Evolutionary conservation across 2,888 invertebrate species (phyloP).

Genomic region (Eilema griseolum): DNA sequence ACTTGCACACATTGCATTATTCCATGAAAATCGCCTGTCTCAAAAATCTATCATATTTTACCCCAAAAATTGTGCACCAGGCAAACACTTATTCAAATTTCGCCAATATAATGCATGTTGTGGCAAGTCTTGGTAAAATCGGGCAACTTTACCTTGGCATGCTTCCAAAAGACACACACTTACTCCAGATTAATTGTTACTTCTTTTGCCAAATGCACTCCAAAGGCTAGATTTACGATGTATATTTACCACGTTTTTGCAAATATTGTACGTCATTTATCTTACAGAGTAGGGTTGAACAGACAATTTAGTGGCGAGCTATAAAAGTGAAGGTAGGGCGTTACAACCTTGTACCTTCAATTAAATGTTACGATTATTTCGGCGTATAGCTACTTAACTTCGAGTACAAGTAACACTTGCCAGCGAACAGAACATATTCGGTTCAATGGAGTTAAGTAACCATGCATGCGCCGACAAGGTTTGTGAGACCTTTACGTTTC

Average conservation of each 20-base stretch:
- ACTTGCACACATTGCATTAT: constrained; percentile 9
- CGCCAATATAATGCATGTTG: constrained; percentile 53
- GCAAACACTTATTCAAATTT: constrained; percentile 51
- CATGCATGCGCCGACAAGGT: not conserved
- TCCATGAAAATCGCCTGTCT: constrained; percentile 35
- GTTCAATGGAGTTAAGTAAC: constrained; percentile 1
- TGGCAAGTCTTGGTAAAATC: constrained; percentile 50
- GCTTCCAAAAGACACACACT: constrained; percentile 65
- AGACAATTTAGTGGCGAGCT: constrained; percentile 15
- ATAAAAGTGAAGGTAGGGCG: constrained; percentile 18
- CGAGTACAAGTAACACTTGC: not conserved
- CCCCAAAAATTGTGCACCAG: constrained; percentile 39
- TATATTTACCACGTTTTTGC: constrained; percentile 61
- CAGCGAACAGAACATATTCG: not conserved
- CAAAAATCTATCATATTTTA: constrained; percentile 41
- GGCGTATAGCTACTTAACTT: constrained; percentile 11
- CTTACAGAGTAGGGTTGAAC: constrained; percentile 32
- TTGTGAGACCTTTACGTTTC: not conserved
- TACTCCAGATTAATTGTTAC: constrained; percentile 77
- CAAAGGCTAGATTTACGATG: constrained; percentile 66
- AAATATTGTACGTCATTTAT: constrained; percentile 59
- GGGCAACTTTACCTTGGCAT: constrained; percentile 63
- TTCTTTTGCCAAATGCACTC: constrained; percentile 79
- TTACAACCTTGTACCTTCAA: constrained; percentile 13
- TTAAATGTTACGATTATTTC: constrained; percentile 20